phyloP scores from a whole-genome alignment of 23 tunicate genomes.

The Halocynthia roretzi region DNA sequence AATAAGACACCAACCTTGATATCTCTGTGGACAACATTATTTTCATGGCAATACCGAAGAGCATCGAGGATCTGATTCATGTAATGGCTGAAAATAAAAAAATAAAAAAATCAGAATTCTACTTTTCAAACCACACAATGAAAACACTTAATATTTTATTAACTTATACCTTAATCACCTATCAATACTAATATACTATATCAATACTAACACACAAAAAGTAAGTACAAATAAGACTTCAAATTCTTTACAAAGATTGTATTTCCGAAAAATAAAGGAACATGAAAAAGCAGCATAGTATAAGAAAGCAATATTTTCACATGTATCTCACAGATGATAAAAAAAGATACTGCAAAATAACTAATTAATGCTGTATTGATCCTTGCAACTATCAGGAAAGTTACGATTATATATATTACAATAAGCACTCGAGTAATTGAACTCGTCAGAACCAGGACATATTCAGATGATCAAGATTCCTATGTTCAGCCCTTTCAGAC shows the following conservation, averaged over 20 bases:
- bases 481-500: too few relatives aligned
- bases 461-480: too few relatives aligned
- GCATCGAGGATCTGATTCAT: constrained; percentile 94
- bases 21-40: constrained; percentile 86
- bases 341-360: too few relatives aligned
- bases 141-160: neutral
- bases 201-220: neutral
- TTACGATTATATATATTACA: too few relatives aligned
- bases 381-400: too few relatives aligned
- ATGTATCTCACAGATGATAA: too few relatives aligned
- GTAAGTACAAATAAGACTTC: neutral
- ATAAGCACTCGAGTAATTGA: too few relatives aligned
- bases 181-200: neutral
- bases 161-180: neutral
- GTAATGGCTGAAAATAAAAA: constrained; percentile 65
- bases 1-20: constrained; percentile 83
- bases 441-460: too few relatives aligned
- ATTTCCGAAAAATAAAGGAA: neutral
- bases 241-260: neutral
- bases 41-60: constrained; percentile 81
- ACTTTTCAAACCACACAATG: neutral
- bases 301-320: too few relatives aligned
- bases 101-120: neutral
- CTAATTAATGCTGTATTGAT: too few relatives aligned
- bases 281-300: too few relatives aligned